phyloP scores from a whole-genome alignment of 2,113 vertebrate genomes.

The Diglossa brunneiventris region DNA sequence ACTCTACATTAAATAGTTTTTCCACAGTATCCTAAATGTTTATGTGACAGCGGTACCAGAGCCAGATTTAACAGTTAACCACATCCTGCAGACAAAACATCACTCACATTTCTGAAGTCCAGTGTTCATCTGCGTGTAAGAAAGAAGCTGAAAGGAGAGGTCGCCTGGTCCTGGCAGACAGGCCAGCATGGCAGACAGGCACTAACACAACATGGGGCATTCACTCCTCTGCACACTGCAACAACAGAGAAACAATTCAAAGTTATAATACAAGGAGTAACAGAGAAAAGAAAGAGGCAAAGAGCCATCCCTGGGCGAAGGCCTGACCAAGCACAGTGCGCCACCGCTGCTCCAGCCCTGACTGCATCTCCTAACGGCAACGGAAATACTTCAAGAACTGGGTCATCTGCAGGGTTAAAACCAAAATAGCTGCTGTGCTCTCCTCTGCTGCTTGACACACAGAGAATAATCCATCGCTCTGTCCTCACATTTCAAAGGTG shows the following conservation, averaged over 20 bases:
- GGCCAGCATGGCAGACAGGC: slow-evolving; percentile 98
- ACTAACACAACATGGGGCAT: slow-evolving; percentile 92
- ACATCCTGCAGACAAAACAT: slow-evolving; percentile 51
- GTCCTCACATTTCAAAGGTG: slow-evolving; percentile 10
- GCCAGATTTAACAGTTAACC: slow-evolving; percentile 55
- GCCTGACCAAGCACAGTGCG: slow-evolving; percentile 32
- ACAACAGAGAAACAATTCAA: slow-evolving; percentile 66
- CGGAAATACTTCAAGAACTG: not conserved
- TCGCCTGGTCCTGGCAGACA: slow-evolving; percentile 98
- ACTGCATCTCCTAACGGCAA: not conserved
- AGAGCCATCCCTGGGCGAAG: slow-evolving; percentile 22
- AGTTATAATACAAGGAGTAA: slow-evolving; percentile 56
- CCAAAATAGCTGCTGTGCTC: not conserved
- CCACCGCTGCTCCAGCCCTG: not conserved
- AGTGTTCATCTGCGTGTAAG: slow-evolving; percentile 99
- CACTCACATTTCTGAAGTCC: slow-evolving; percentile 99
- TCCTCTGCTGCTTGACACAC: not conserved
- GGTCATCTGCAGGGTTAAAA: slow-evolving; percentile 23
- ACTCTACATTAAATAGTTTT: slow-evolving; percentile 26
- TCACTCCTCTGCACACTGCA: slow-evolving; percentile 89
- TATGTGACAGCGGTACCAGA: slow-evolving; percentile 25
- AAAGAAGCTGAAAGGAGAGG: slow-evolving; percentile 97
- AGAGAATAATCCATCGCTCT: not conserved
- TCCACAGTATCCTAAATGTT: slow-evolving; percentile 22
- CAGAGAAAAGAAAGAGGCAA: slow-evolving; percentile 48